phyloP scores from a whole-genome alignment of 2,113 vertebrate genomes.

The Phainopepla nitens region DNA sequence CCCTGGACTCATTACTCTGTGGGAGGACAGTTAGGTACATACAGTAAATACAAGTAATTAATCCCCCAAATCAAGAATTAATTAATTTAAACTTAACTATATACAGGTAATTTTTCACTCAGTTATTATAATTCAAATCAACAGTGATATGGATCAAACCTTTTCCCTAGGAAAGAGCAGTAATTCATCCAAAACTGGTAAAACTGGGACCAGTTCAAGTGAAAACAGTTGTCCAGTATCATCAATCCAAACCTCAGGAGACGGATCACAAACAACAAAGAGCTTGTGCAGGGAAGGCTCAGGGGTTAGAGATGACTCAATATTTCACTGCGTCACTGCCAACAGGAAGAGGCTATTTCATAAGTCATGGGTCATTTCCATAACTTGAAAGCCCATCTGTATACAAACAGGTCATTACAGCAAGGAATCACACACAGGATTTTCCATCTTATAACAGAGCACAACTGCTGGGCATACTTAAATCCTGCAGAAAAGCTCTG shows the following conservation, averaged over 20 bases:
- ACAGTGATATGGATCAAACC: neutral
- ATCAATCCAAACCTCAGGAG: neutral
- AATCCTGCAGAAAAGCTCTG: neutral
- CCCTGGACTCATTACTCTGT: neutral
- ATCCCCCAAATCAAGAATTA: neutral
- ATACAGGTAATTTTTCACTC: neutral
- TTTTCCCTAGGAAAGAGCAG: neutral
- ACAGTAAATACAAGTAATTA: neutral
- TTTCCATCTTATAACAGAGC: neutral
- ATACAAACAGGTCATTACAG: neutral
- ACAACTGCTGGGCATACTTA: neutral
- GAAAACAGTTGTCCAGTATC: neutral
- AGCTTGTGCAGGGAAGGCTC: neutral
- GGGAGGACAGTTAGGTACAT: neutral
- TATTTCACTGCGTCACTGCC: neutral
- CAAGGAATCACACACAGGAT: neutral
- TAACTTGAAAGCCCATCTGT: neutral
- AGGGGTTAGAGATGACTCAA: neutral
- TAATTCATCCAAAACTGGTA: neutral
- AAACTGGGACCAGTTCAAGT: neutral
- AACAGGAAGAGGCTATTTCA: conserved; percentile 28
- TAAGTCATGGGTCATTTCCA: conserved; percentile 1
- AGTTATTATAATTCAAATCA: neutral
- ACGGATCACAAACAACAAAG: neutral
- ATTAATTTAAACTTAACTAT: neutral